Evolutionary conservation across 1,140 invertebrate species (phyloP), one percentile per base, ranked within the genome.

Genomic region (Portunus trituberculatus): DNA sequence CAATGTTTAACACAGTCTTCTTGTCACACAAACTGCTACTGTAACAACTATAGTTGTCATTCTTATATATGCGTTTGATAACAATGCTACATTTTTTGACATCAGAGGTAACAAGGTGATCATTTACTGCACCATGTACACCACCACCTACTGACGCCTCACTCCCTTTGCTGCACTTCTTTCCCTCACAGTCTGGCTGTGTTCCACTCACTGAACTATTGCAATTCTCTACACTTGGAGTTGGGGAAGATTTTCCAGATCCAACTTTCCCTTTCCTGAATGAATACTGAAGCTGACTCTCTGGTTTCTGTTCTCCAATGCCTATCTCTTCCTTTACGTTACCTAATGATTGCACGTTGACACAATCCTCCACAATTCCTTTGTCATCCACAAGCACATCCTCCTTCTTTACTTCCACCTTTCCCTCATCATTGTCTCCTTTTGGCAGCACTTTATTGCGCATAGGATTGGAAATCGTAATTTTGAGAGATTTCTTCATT

Each of bases 21-120:
- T 92, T 92, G 59, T 92, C 86, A 93, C 94, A 95, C 39, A 95
- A 76, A 45, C 91, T 92, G 83, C 94, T 95, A 67, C 94, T 95
- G 28, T 95, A 95, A 29, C 94, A 95, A 86, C 94, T 95, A 88
- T 92, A 92, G 31, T 92, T 95, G 76, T 95, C 91, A 28, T 83
- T 83, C 76, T 91, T 92, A 67, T 95, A 93, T 52, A 95, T 95
- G 25, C 94, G 94, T 67, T 95, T 95, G 29, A 95, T 95, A 39
- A 95, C 94, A 89, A 95, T 95, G 76, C 94, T 95, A 46, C 94
- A 95, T 89, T 95, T 95, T 87, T 95, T 95, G 20, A 95, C 76
- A n/a, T 95, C 84, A 67, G 89, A 52, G 32, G 45, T 48, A n/a
- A 89, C 86, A 45, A 84, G 39, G 46, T 59, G 86, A 76, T 92